Conservation (phyloP, 2,888 invertebrate species). For the Monochamus alternatus region DNA sequence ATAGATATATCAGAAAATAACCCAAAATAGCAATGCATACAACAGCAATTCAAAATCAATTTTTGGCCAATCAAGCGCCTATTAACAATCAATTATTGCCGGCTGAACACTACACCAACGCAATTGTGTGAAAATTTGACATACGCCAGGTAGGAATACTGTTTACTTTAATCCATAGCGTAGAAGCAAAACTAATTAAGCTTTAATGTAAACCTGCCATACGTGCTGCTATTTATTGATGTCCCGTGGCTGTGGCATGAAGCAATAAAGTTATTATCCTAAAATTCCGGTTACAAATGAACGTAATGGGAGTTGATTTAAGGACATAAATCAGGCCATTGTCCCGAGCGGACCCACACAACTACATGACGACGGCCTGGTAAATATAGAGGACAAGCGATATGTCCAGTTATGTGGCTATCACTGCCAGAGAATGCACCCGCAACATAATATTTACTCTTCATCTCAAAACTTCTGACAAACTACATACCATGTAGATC, state of each 20-base stretch:
- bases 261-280: slow-evolving; percentile 26
- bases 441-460: not conserved
- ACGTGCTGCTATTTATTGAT: slow-evolving; percentile 18
- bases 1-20: too few relatives aligned
- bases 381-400: not conserved
- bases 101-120: not conserved
- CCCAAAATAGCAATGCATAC: too few relatives aligned
- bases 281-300: slow-evolving; percentile 27
- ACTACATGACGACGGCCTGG: slow-evolving; percentile 6
- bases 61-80: not conserved
- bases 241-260: slow-evolving; percentile 16
- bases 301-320: slow-evolving; percentile 28
- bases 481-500: too few relatives aligned
- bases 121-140: slow-evolving; percentile 8
- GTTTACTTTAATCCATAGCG: slow-evolving; percentile 26
- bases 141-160: slow-evolving; percentile 7
- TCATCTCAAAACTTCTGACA: too few relatives aligned
- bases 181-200: slow-evolving; percentile 30
- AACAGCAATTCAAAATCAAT: not conserved
- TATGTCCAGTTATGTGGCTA: not conserved
- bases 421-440: not conserved
- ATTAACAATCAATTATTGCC: not conserved
- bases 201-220: slow-evolving; percentile 25
- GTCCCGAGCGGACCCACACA: slow-evolving; percentile 25
- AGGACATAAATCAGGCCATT: slow-evolving; percentile 22